Conservation (phyloP, 2,888 invertebrate species). For the Rotaria macrura region DNA sequence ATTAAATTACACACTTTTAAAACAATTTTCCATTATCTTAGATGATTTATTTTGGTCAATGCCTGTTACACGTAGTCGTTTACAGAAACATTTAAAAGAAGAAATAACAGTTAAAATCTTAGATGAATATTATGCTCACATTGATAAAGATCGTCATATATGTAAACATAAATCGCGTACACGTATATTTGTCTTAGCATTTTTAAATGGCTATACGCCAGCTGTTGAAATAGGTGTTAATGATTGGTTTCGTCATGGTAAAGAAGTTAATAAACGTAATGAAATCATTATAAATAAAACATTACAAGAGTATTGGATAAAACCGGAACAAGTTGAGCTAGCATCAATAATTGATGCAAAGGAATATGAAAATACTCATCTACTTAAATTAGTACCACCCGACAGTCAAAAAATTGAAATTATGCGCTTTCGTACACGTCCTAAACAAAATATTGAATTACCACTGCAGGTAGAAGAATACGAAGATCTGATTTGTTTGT, state of each 20-base stretch:
- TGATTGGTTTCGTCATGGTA: slow-evolving; percentile 91
- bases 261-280: slow-evolving; percentile 92
- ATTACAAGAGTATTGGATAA: slow-evolving; percentile 81
- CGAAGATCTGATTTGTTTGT: no score
- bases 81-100: slow-evolving; percentile 44
- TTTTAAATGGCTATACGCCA: slow-evolving; percentile 78
- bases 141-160: slow-evolving; percentile 39
- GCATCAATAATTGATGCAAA: slow-evolving; percentile 82
- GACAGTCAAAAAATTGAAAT: slow-evolving; percentile 95
- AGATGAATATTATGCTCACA: slow-evolving; percentile 47
- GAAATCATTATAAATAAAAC: slow-evolving; percentile 85
- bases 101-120: slow-evolving; percentile 48
- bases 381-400: slow-evolving; percentile 62
- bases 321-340: slow-evolving; percentile 82
- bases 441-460: slow-evolving; percentile 68
- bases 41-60: slow-evolving; percentile 32
- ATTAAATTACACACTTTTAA: slow-evolving; percentile 25
- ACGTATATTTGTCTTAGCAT: slow-evolving; percentile 84
- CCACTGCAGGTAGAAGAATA: slow-evolving; percentile 72
- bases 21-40: slow-evolving; percentile 27
- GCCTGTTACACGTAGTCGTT: slow-evolving; percentile 25
- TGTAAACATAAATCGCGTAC: slow-evolving; percentile 57
- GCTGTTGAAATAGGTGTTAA: slow-evolving; percentile 91
- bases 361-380: slow-evolving; percentile 62
- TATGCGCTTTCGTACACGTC: slow-evolving; percentile 73